These are phyloP conservation scores for Tapirus terrestris DNA, from an alignment of 2,113 vertebrate species.

Conservation along the genomic window DNA sequence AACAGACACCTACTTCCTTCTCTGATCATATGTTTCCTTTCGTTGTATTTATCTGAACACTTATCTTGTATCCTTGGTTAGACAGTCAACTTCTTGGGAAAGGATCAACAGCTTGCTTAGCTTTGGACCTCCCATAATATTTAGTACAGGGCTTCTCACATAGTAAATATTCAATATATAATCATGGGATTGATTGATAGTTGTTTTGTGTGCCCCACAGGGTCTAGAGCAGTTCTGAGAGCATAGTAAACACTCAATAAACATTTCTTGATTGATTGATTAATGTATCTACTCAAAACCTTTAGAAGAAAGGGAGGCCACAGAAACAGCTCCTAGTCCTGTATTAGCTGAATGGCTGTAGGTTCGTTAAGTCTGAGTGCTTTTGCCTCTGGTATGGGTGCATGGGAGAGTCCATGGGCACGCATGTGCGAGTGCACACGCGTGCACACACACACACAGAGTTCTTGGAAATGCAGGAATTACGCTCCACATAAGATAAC, in stretches of 20 bases:
- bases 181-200: neutral
- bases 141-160: conserved; percentile 42
- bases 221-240: conserved; percentile 43
- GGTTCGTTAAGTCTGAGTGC: neutral
- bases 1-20: neutral
- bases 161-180: conserved; percentile 18
- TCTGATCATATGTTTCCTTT: neutral
- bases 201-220: neutral
- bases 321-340: neutral
- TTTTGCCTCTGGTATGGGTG: neutral
- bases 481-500: neutral
- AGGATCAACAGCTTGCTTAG: conserved; percentile 2
- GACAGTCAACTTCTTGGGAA: conserved; percentile 1
- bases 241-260: conserved; percentile 59
- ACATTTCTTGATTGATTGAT: conserved; percentile 26
- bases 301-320: neutral
- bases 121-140: conserved; percentile 36
- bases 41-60: neutral
- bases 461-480: neutral
- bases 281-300: conserved; percentile 12
- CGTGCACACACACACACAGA: neutral
- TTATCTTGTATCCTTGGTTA: neutral
- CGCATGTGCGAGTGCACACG: too few species aligned
- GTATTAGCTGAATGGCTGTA: neutral
- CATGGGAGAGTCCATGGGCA: neutral